phyloP scores from a whole-genome alignment of 1,140 invertebrate species.

The Aleiodes sp. region DNA sequence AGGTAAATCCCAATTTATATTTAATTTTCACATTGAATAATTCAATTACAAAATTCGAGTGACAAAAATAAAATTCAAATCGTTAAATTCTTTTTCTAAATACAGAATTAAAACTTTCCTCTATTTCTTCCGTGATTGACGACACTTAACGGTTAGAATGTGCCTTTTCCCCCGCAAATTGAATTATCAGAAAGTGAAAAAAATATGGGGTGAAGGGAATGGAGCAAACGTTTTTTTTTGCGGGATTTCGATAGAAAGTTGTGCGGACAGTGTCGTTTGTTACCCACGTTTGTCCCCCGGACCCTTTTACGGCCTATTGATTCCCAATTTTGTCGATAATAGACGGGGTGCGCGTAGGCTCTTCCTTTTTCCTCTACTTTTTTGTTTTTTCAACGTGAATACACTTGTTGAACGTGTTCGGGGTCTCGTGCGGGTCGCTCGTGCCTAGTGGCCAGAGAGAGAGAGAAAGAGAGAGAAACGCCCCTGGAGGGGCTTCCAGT shows the following conservation, averaged over 20 bases:
- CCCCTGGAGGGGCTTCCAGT: constrained; percentile 23
- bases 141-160: constrained; percentile 4
- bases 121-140: background rate
- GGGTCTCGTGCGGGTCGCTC: constrained; percentile 17
- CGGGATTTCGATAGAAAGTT: background rate
- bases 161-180: constrained; percentile 3
- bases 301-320: constrained; percentile 60
- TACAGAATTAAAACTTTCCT: background rate
- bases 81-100: background rate
- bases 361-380: constrained; percentile 29
- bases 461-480: constrained; percentile 40
- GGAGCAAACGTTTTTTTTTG: background rate
- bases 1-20: no score
- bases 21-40: no score
- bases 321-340: constrained; percentile 64
- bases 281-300: background rate
- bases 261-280: background rate
- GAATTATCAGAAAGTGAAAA: constrained; percentile 3
- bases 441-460: constrained; percentile 29
- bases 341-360: constrained; percentile 43
- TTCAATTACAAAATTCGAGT: no score
- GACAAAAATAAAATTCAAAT: no score
- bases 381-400: constrained; percentile 54
- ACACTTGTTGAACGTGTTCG: constrained; percentile 64
- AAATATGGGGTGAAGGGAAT: background rate